Evolutionary conservation across 2,797 vertebrate species (phyloP), one percentile per base, ranked within the genome.

Genomic region (Gallinago stenura): DNA sequence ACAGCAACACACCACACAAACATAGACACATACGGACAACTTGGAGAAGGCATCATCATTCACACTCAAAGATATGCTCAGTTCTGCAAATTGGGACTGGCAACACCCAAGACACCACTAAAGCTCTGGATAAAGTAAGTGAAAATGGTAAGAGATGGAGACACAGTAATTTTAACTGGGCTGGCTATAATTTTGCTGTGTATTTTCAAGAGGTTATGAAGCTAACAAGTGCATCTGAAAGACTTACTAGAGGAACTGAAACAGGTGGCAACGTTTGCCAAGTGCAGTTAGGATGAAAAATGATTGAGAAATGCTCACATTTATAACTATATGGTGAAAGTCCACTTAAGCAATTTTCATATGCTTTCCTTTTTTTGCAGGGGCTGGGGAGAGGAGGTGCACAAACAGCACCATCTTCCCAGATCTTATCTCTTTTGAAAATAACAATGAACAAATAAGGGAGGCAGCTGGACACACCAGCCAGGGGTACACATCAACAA

Each of bases 381-480:
- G 61, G 58, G 50, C 51, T 43, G 51, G 6, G 9, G 31, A 62
- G 10, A 54, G 37, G 41, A 86, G 69, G 41, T 78, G 50, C 65
- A 79, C 50, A 83, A 86, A 65, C 50, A 75, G 79, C 82, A 89
- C 37, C 79, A 37, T 78, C 89, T 89, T 81, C 82, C 69, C 72
- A 66, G 65, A 83, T 46, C 50, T 83, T 65, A 50, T 26, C 76
- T 88, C 69, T 46, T 83, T 81, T 68, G 66, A 61, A 95, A 97
- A 93, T 9, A 96, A 85, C 79, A 70, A 92, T 25, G 80, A 86
- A 83, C 96, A 84, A 97, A 92, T 62, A 90, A 86, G 43, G 54
- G 76, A 95, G 57, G 10, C 53, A 60, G 92, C 79, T 80, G 94
- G 93, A 73, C 15, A 2, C 71, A 46, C 28, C 62, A 84, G 65